A percentile compares a stretch with the other conserved stretches of the same genome.
phyloP scores from a whole-genome alignment of 2,888 invertebrate species.

The Isotomurus palustris region DNA sequence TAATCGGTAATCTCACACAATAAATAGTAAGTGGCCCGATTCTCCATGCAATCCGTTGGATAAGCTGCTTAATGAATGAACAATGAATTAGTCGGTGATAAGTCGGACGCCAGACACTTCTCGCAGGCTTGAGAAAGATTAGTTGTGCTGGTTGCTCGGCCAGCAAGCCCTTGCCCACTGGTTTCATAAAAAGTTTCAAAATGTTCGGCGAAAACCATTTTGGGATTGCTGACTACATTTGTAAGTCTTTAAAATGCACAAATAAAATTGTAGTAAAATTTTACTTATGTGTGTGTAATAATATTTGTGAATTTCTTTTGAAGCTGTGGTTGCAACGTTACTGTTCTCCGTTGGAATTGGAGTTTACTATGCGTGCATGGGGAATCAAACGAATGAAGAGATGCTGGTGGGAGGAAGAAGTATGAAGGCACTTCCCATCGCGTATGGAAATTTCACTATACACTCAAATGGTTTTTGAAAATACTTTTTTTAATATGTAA shows the following conservation, averaged over 20 bases:
- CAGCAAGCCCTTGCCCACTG: too few species aligned
- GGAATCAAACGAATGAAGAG: slow-evolving; percentile 39
- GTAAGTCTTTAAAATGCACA: slow-evolving; percentile 6
- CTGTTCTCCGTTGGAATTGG: slow-evolving; percentile 34
- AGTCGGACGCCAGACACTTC: too few species aligned
- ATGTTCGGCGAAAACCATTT: slow-evolving; percentile 35
- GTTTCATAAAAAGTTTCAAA: too few species aligned
- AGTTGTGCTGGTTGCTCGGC: too few species aligned
- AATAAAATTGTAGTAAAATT: not conserved
- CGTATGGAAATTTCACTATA: slow-evolving; percentile 13
- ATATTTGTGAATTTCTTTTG: not conserved
- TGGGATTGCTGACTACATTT: slow-evolving; percentile 32
- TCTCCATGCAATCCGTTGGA: too few species aligned
- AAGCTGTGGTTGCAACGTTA: slow-evolving; percentile 30
- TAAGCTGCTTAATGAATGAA: too few species aligned
- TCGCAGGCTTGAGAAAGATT: too few species aligned
- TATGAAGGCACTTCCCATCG: slow-evolving; percentile 31
- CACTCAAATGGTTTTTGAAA: not conserved
- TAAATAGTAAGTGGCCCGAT: too few species aligned
- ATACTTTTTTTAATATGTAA: not conserved
- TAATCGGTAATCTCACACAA: too few species aligned
- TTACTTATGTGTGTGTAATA: not conserved
- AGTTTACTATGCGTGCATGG: slow-evolving; percentile 24
- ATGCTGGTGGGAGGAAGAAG: slow-evolving; percentile 35
- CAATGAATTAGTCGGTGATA: too few species aligned